These are phyloP conservation scores for Macrosoma leucophasiata DNA, from an alignment of 2,888 invertebrate species.

Conservation along the genomic window DNA sequence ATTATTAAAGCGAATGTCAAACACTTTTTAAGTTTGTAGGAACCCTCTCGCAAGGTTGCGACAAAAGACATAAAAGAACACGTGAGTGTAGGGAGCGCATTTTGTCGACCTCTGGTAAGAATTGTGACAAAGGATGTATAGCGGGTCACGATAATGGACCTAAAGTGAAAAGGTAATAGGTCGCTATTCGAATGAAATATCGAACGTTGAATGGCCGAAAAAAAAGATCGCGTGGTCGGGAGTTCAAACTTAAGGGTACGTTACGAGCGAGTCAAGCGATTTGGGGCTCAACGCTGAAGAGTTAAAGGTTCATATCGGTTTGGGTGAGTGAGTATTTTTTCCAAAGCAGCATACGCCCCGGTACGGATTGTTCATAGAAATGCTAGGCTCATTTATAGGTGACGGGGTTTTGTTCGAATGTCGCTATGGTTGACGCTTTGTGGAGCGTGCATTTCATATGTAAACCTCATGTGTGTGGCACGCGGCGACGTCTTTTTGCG, in stretches of 20 bases:
- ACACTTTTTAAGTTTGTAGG: slow-evolving; percentile 30
- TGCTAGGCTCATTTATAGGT: slow-evolving; percentile 48
- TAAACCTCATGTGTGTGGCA: slow-evolving; percentile 1
- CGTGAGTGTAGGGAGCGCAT: slow-evolving; percentile 35
- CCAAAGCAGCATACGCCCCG: too few relatives aligned
- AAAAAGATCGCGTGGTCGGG: slow-evolving; percentile 41
- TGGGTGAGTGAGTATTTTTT: too few relatives aligned
- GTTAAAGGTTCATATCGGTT: slow-evolving; percentile 36
- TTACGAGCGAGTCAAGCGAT: slow-evolving; percentile 24
- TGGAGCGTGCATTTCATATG: slow-evolving; percentile 12
- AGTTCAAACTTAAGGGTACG: slow-evolving; percentile 51
- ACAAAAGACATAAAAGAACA: slow-evolving; percentile 50
- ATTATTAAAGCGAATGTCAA: slow-evolving; percentile 22
- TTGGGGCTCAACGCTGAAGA: slow-evolving; percentile 27
- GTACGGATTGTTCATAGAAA: slow-evolving; percentile 31
- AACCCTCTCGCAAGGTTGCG: slow-evolving; percentile 35
- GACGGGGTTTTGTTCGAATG: slow-evolving; percentile 42
- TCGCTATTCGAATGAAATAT: slow-evolving; percentile 26
- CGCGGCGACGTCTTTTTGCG: slow-evolving; percentile 9
- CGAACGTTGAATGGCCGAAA: slow-evolving; percentile 36
- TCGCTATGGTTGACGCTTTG: slow-evolving; percentile 12
- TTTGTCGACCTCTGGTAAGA: slow-evolving; percentile 39
- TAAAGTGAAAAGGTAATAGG: slow-evolving; percentile 27
- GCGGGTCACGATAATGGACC: slow-evolving; percentile 28
- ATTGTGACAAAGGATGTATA: slow-evolving; percentile 35